Percentiles rank a stretch among this genome's conserved stretches.
These are phyloP conservation scores for Pseudanteris insignis DNA, from an alignment of 2,888 invertebrate species.

Conservation along the genomic window DNA sequence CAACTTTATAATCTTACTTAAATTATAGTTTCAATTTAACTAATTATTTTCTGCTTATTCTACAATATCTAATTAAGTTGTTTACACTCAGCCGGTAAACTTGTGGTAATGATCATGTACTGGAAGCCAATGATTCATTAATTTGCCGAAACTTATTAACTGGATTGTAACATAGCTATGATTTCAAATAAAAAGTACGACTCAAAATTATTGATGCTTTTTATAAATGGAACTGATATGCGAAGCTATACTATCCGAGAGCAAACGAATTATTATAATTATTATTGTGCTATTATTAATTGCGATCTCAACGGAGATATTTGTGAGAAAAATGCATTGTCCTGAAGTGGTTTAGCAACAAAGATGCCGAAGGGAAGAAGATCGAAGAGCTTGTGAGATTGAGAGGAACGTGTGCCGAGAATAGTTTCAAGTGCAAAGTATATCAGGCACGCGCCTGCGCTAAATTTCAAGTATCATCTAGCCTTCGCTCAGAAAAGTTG, in stretches of 20 bases:
- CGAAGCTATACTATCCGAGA: no score
- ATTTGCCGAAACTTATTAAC: slow-evolving; percentile 15
- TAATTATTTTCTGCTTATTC: slow-evolving; percentile 23
- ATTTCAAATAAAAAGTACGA: no score
- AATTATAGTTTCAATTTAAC: slow-evolving; percentile 14
- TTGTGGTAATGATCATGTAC: slow-evolving; percentile 22
- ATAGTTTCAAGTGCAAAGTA: slow-evolving; percentile 52
- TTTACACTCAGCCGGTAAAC: slow-evolving; percentile 34
- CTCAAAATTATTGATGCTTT: no score
- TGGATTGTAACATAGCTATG: no score
- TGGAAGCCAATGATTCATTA: slow-evolving; percentile 12
- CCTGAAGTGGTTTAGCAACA: slow-evolving; percentile 51
- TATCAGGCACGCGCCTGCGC: slow-evolving; percentile 48
- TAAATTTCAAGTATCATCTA: slow-evolving; percentile 58
- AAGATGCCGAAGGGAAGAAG: slow-evolving; percentile 43
- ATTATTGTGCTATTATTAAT: no score
- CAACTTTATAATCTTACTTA: slow-evolving; percentile 2
- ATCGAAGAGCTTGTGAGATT: slow-evolving; percentile 47
- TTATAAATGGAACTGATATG: no score
- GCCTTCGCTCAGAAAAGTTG: slow-evolving; percentile 54
- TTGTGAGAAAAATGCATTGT: slow-evolving; percentile 57
- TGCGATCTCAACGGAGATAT: no score
- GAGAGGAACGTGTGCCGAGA: slow-evolving; percentile 42
- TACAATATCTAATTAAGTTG: slow-evolving; percentile 33
- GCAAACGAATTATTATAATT: no score